Evolutionary conservation across 2,113 vertebrate genomes (phyloP).

Genomic region (Emydura subglobosa): DNA sequence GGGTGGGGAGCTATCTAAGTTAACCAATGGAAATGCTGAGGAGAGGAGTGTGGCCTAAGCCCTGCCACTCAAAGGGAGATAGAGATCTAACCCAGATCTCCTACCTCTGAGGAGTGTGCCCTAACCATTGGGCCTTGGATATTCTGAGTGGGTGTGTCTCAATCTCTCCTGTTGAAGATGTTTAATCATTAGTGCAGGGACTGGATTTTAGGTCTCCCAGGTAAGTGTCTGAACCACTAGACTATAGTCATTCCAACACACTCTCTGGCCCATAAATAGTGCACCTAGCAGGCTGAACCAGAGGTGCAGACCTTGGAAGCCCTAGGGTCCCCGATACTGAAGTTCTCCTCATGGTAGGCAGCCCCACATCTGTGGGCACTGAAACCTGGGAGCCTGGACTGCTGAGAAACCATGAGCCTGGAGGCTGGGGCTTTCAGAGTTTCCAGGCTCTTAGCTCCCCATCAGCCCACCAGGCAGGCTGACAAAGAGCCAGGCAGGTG

Average conservation of each 20-base stretch:
- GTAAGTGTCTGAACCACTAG: background rate
- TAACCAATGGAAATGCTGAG: background rate
- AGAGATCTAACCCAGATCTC: background rate
- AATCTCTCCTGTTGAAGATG: background rate
- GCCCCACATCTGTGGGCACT: background rate
- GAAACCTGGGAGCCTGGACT: background rate
- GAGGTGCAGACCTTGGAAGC: background rate
- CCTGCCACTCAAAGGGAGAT: background rate
- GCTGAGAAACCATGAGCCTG: background rate
- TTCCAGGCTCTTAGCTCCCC: background rate
- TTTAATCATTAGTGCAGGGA: background rate
- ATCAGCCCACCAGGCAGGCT: background rate
- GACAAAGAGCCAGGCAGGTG: slow-evolving; percentile 13
- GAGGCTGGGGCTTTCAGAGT: background rate
- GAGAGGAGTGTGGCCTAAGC: background rate
- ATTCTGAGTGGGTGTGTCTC: background rate
- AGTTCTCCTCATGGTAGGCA: background rate
- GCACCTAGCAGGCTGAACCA: background rate
- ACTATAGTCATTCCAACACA: background rate
- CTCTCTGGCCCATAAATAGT: background rate
- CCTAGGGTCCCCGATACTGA: background rate
- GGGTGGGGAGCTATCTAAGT: background rate
- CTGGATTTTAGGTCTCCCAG: background rate
- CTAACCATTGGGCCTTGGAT: background rate
- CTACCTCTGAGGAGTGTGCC: background rate